Base-by-base conservation (phyloP, 2,888 invertebrate genomes). In the Dryocosmus kuriphilus region DNA sequence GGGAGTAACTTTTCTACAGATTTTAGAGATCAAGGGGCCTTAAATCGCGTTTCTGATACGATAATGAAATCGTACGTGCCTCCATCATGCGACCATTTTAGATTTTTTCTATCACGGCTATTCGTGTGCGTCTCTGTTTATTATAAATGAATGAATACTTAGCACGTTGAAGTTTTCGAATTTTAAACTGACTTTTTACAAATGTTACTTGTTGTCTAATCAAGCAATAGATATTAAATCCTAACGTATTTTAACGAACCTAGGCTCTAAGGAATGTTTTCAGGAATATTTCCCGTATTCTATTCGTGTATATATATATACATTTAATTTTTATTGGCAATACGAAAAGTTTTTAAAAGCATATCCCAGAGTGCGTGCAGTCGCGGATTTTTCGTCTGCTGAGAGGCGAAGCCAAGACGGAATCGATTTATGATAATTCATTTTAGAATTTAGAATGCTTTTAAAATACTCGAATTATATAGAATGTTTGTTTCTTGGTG, bases 81-180 rank as follows among this genome's bases (percentile, higher is more conserved):
- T 79, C 76, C 41, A 55, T 32, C 76, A 61, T 74, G 78, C 51
- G 60, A 78, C 65, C 75, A 75, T 76, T 76, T 63, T 38, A 78
- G 80, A 82, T 81, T 77, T 75, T 62, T 78, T 85, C 82, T 82
- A 80, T 75, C 77, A 71, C 76, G 81, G 77, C 79, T 81, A 80
- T 77, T 79, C 80, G 73, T 78, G 78, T 74, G 65, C 78, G 80
- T 76, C 81, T 85, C 80, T 85, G 76, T 77, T 77, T 83, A 83
- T 85, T 82, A 79, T 86, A 77, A 79, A 81, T 85, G 84, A 85
- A 85, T 85, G 85, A 87, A 86, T 87, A 85, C 84, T 86, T 86
- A 86, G 86, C 86, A 86, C 88, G 91, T 91, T 91, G 85, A 91
- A 90, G 91, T 91, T 91, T 90, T 88, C 82, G 88, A 91, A 91